Percentiles rank a stretch among this genome's conserved stretches.
Conservation (phyloP, 2,113 vertebrate genomes). For the Calcarius ornatus region DNA sequence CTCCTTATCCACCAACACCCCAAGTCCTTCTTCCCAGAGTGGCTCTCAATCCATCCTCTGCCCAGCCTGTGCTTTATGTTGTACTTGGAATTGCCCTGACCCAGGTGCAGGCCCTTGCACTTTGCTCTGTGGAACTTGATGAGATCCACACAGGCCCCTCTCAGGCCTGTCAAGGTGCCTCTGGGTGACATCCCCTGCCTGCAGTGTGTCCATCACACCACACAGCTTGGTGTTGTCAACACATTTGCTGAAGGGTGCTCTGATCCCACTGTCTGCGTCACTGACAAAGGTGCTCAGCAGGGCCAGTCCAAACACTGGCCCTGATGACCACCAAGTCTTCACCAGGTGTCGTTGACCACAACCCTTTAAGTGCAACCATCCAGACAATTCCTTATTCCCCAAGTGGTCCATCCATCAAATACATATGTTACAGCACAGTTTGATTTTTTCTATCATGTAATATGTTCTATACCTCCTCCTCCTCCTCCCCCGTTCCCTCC, state of each 20-base stretch:
- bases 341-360: neutral
- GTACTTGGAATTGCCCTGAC: neutral
- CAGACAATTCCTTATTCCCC: neutral
- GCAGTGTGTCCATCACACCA: too few species aligned
- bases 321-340: neutral
- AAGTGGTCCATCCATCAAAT: neutral
- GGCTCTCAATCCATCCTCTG: neutral
- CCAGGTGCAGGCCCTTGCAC: neutral
- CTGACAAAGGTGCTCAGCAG: neutral
- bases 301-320: fast-evolving
- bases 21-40: neutral
- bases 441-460: neutral
- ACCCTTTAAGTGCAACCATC: neutral
- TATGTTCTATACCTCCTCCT: neutral
- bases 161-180: neutral
- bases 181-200: neutral
- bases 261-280: neutral
- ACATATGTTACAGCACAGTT: neutral
- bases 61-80: neutral
- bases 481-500: neutral
- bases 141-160: neutral
- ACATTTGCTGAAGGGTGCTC: neutral
- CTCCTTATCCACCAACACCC: neutral
- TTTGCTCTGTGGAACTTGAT: neutral
- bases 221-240: neutral